Evolutionary conservation across 2,888 invertebrate genomes (phyloP), one percentile per base, ranked within the genome.

Genomic region (Drosophila subsilvestris): DNA sequence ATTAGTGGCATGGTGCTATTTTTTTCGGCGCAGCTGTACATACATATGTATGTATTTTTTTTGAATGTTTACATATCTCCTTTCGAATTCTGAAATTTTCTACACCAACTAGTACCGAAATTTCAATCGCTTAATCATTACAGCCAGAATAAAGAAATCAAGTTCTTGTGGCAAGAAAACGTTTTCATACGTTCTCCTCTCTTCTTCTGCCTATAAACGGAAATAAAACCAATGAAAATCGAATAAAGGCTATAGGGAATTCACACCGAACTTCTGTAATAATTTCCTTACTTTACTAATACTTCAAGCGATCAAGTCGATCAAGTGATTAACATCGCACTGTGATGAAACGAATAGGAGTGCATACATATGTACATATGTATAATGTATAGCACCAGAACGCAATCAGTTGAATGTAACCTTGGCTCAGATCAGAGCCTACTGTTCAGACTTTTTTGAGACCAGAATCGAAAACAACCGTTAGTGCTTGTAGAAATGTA

Each of bases 361-460:
- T 37, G 37, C 6, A 37, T 37, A 37, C 37, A 37, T 6, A 37
- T 6, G n/a, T n/a, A n/a, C n/a, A n/a, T n/a, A 12, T 3, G 4
- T 32, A 37, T 6, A 14, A 32, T 32, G 32, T 62, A 58, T 48
- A 45, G 12, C 37, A 22, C 54, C 27, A 29, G 20, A 47, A 42
- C 22, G 49, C 68, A 61, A 78, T 75, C 75, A 78, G 75, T 47
- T 45, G 17, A 32, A 51, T 25, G 27, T 75, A 63, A 75, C 78
- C 75, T 76, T 76, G 63, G 22, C 75, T 25, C 7, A 32, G 32
- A 53, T 25, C 7, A 32, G 32, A 53, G 37, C 47, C 20, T 44
- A 62, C 37, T 37, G 37, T 47, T 59, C 4, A 20, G n/a, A 18
- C 44, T 12, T 43, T 14, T 48, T 42, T 10, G 29, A 43, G 43